Evolutionary conservation across 2,113 vertebrate species (phyloP).

Genomic region (Murina feae): DNA sequence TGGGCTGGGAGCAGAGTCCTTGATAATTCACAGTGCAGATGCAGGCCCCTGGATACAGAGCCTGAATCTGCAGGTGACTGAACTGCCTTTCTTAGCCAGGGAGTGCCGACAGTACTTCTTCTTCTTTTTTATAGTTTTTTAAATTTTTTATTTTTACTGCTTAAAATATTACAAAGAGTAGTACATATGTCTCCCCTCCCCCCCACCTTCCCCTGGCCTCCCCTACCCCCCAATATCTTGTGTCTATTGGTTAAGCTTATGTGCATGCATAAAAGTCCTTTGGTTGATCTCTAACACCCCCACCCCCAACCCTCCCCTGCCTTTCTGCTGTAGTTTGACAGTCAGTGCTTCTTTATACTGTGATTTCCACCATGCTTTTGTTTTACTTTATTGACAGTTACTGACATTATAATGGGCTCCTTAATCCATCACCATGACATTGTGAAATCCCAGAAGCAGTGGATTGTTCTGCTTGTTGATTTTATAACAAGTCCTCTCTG

Average conservation of each 20-base stretch:
- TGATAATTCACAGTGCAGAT: background rate
- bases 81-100: rapidly evolving
- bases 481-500: background rate
- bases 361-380: background rate
- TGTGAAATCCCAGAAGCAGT: slow-evolving; percentile 9
- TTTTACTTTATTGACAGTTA: slow-evolving; percentile 37
- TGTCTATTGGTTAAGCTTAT: too few relatives aligned
- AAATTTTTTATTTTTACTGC: too few relatives aligned
- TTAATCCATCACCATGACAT: background rate
- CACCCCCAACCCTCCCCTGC: too few relatives aligned
- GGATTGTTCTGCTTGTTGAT: background rate
- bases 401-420: background rate
- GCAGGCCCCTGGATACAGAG: background rate
- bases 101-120: background rate
- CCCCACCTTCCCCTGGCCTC: too few relatives aligned
- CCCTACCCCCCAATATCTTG: too few relatives aligned
- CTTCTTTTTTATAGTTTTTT: too few relatives aligned
- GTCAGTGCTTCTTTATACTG: background rate
- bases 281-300: too few relatives aligned
- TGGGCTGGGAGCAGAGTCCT: background rate
- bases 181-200: too few relatives aligned
- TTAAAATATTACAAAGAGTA: too few relatives aligned
- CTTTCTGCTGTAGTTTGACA: too few relatives aligned
- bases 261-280: too few relatives aligned
- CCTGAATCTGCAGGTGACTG: background rate